Percentiles rank a stretch among this genome's conserved stretches.
Conservation (phyloP, 2,888 invertebrate species). For the Acanthosepion esculentum region DNA sequence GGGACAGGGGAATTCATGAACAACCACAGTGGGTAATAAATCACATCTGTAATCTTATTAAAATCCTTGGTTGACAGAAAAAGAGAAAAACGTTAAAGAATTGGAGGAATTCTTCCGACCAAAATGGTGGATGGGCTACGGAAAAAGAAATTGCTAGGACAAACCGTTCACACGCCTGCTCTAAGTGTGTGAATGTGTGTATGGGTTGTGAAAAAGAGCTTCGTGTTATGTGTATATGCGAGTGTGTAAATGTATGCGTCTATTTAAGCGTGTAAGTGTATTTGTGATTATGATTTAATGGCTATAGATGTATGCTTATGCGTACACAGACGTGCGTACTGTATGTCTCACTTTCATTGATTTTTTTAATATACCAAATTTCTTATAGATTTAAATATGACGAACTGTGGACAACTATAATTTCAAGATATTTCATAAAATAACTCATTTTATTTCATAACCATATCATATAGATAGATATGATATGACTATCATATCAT, state of each 20-base stretch:
- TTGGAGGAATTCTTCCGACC: background rate
- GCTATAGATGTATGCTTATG: background rate
- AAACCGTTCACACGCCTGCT: background rate
- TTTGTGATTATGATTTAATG: background rate
- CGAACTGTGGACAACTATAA: too few species aligned
- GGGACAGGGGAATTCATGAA: background rate
- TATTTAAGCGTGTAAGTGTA: background rate
- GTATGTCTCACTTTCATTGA: too few species aligned
- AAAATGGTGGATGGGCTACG: background rate
- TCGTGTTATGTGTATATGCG: too few species aligned
- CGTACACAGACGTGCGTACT: background rate
- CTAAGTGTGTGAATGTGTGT: background rate
- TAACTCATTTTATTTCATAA: too few species aligned
- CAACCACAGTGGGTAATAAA: background rate
- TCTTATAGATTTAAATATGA: too few species aligned
- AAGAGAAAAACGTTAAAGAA: background rate
- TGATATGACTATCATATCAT: too few species aligned
- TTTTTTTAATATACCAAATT: too few species aligned
- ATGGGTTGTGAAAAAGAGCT: background rate
- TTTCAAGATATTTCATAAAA: too few species aligned
- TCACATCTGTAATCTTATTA: conserved; percentile 3
- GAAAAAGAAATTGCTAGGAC: background rate
- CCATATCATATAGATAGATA: too few species aligned
- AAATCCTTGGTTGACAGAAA: background rate
- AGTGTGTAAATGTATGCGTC: background rate